Base-by-base conservation (phyloP, 2,888 invertebrate species). In the Dolichopus griseipennis region DNA sequence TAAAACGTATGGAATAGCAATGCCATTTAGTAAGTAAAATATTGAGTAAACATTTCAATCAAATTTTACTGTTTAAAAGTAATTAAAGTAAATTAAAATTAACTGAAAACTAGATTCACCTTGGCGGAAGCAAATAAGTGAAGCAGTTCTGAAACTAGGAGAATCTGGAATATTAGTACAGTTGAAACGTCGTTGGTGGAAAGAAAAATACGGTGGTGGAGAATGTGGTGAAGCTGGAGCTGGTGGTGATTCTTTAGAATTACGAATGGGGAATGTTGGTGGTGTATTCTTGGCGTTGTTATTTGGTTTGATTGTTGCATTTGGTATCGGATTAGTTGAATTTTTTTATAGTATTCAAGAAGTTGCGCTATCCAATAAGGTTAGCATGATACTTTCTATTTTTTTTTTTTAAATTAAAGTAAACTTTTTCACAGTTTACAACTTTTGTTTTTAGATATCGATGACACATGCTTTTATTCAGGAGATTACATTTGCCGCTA, bases 111-210 rank as follows among this genome's bases (percentile, higher is more conserved):
- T 75, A 92, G 92, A 88, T 82, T 90, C 91, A 0, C 90, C 88
- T 0, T 92, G 90, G 76, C 84, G 92, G 41, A 91, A 91, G 1
- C 85, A 86, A 34, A 90, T 97, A 65, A 95, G 93, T 75, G 91
- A 91, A 69, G 93, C 94, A 0, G 92, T 98, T 10, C 81, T 97
- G 12, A 91, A 90, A 81, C 85, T 98, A 71, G 96, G 97, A 77
- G 97, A 98, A 81, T 88, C 89, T 72, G 95, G 96, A 0, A 85
- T 37, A 0, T 72, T 97, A 66, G 88, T 88, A 22, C 86, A 87
- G 70, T 82, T 97, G 65, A 96, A 96, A 81, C 88, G 90, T 64
- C 91, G 90, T 76, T 98, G 97, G 97, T 98, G 97, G 97, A 88
- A 89, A 76, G 84, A 87, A 78, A 87, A 85, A 76, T 84, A 88